Evolutionary conservation across 2,797 vertebrate species (phyloP).

Genomic region (Pygocentrus nattereri): DNA sequence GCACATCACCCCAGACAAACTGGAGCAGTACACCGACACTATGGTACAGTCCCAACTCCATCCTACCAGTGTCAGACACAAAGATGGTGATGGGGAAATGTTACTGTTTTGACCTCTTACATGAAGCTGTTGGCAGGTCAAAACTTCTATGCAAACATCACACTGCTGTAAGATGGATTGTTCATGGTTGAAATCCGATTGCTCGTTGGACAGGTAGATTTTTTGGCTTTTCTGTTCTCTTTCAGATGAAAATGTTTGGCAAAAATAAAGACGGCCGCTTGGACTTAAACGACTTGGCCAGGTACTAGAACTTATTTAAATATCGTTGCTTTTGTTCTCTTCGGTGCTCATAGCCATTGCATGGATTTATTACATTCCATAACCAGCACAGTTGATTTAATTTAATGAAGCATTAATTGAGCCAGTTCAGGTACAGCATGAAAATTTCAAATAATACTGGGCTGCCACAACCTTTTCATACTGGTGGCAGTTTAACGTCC

Average conservation of each 20-base stretch:
- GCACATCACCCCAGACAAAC: conserved; percentile 77
- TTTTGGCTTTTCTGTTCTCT: conserved; percentile 24
- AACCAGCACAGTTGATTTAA: too few relatives aligned
- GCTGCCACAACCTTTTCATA: too few relatives aligned
- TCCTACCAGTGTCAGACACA: neutral
- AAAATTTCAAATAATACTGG: too few relatives aligned
- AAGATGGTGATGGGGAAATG: too few relatives aligned
- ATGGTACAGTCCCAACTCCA: conserved; percentile 80
- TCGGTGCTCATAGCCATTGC: too few relatives aligned
- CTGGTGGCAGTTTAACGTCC: too few relatives aligned
- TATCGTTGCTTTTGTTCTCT: too few relatives aligned
- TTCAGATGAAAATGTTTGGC: conserved; percentile 94
- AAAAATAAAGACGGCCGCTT: conserved; percentile 88
- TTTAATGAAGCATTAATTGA: too few relatives aligned
- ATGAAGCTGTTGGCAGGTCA: too few relatives aligned
- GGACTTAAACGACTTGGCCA: conserved; percentile 92
- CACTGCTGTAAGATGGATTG: neutral
- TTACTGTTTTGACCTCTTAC: neutral
- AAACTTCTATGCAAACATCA: too few relatives aligned
- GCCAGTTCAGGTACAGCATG: too few relatives aligned
- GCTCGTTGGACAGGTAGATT: neutral
- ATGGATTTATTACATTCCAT: too few relatives aligned
- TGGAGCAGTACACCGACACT: conserved; percentile 85
- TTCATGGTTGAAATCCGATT: neutral
- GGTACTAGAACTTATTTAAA: conserved; percentile 71